Conservation (phyloP, 2,888 invertebrate genomes). For the Epinotia brunnichana region DNA sequence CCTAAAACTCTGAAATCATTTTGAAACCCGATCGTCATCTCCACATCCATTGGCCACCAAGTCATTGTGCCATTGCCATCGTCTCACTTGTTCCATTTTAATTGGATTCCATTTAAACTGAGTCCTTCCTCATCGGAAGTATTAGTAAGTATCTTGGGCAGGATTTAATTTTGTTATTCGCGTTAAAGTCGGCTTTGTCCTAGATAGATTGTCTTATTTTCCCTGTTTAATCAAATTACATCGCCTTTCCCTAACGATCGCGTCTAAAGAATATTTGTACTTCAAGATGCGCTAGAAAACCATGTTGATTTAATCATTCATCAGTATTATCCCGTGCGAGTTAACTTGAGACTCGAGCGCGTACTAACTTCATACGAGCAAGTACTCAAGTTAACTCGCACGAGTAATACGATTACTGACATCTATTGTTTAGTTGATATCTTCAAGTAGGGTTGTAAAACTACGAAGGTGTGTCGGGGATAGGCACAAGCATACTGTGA, state of each 20-base stretch:
- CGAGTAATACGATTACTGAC: too few relatives aligned
- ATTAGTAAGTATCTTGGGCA: slow-evolving; percentile 18
- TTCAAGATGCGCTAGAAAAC: not conserved
- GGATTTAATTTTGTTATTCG: slow-evolving; percentile 34
- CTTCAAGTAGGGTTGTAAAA: too few relatives aligned
- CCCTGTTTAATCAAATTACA: slow-evolving; percentile 27
- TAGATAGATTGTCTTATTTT: slow-evolving; percentile 32
- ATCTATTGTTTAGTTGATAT: too few relatives aligned
- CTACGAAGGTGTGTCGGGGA: too few relatives aligned
- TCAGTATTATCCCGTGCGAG: too few relatives aligned
- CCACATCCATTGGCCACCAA: not conserved
- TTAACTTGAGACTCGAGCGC: too few relatives aligned
- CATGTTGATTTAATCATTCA: too few relatives aligned
- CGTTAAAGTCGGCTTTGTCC: slow-evolving; percentile 23
- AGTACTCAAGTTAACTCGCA: too few relatives aligned
- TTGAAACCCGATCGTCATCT: not conserved
- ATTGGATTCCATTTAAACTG: slow-evolving; percentile 10
- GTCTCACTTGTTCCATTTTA: not conserved
- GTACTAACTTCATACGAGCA: too few relatives aligned
- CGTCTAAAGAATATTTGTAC: not conserved
- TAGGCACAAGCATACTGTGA: too few relatives aligned
- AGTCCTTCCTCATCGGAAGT: slow-evolving; percentile 16
- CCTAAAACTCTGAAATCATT: too few relatives aligned
- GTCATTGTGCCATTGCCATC: not conserved
- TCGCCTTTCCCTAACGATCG: slow-evolving; percentile 2